Percentiles rank a stretch among this genome's conserved stretches.
phyloP scores from a whole-genome alignment of 2,113 vertebrate species.

The Xiphophorus hellerii region DNA sequence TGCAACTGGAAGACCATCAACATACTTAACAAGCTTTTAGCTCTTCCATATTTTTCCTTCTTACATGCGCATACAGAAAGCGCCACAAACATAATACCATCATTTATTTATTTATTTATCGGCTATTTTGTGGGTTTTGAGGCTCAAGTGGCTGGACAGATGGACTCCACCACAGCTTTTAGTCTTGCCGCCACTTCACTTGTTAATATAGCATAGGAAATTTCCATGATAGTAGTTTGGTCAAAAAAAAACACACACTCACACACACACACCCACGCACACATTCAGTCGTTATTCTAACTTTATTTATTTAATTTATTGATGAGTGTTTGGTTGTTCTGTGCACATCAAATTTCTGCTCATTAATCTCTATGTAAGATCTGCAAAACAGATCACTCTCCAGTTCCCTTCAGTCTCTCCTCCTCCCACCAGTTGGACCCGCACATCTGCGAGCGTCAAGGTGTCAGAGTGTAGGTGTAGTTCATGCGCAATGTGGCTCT shows the following conservation, averaged over 20 bases:
- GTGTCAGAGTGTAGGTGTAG: conserved; percentile 48
- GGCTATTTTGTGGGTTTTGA: conserved; percentile 39
- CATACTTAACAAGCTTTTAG: conserved; percentile 67
- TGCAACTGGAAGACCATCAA: conserved; percentile 44
- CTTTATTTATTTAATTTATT: no score
- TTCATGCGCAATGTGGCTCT: conserved; percentile 26
- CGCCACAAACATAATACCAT: neutral
- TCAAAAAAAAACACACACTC: neutral
- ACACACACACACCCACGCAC: no score
- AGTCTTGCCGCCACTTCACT: conserved; percentile 25
- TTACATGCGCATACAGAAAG: neutral
- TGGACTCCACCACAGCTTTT: conserved; percentile 31
- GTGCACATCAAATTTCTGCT: no score
- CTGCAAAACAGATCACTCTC: conserved; percentile 1
- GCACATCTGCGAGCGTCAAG: conserved; percentile 38
- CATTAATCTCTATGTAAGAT: conserved; percentile 2
- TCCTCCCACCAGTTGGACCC: conserved; percentile 29
- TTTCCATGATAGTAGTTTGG: conserved; percentile 34
- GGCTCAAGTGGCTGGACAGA: conserved; percentile 41
- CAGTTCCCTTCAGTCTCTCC: conserved; percentile 18
- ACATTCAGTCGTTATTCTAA: no score
- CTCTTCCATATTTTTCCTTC: neutral
- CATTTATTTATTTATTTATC: conserved; percentile 12
- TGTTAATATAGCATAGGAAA: conserved; percentile 21
- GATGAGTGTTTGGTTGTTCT: no score